These are phyloP conservation scores for Carpatolechia fugitivella DNA, from an alignment of 2,888 invertebrate species.

Conservation along the genomic window DNA sequence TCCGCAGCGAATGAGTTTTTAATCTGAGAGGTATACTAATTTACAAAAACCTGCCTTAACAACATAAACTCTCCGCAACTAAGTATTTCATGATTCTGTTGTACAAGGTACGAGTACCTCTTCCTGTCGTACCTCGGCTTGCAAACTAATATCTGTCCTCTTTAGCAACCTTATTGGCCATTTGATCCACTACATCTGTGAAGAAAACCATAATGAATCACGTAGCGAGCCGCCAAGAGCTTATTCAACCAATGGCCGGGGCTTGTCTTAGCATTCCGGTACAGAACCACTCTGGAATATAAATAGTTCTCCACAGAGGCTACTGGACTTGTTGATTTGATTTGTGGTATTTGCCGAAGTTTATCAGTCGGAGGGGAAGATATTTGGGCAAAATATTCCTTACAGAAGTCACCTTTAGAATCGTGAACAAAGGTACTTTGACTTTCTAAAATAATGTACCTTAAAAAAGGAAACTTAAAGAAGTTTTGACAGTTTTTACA, in stretches of 20 bases:
- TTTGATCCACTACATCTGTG: background rate
- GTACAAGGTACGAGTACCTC: no score
- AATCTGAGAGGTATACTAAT: no score
- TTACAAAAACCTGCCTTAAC: no score
- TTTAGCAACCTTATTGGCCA: background rate
- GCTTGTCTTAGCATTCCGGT: slow-evolving; percentile 4
- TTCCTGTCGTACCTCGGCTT: background rate
- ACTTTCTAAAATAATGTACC: no score
- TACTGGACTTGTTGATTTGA: slow-evolving; percentile 4
- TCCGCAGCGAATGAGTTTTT: no score
- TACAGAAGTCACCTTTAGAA: no score
- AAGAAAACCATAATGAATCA: background rate
- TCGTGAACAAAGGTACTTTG: no score
- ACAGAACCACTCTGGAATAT: background rate
- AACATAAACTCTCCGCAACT: no score
- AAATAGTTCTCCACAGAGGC: background rate
- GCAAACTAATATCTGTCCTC: slow-evolving; percentile 1
- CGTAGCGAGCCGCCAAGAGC: background rate
- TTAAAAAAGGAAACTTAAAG: no score
- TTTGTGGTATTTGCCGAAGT: slow-evolving; percentile 6
- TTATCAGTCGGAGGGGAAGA: background rate
- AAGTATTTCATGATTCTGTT: no score
- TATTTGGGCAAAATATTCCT: no score
- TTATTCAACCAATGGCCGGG: slow-evolving; percentile 1
- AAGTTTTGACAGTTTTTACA: no score